Percentiles rank a stretch among this genome's conserved stretches.
Conservation (phyloP, 2,888 invertebrate species). For the Scaptodrosophila latifasciaeformis region DNA sequence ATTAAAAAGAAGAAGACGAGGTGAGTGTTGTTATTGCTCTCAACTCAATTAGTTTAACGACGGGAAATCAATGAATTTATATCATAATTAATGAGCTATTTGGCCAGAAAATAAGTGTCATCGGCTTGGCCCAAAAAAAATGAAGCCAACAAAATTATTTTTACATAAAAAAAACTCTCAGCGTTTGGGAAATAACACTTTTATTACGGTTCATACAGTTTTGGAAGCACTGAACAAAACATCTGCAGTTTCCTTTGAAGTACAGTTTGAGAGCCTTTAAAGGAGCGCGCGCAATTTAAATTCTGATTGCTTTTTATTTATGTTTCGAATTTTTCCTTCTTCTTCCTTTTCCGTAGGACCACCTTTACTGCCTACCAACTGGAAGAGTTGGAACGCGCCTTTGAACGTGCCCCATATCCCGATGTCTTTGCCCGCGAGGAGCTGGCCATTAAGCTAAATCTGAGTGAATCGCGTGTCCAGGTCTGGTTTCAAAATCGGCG, state of each 20-base stretch:
- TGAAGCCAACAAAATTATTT: no score
- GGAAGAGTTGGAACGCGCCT: constrained; percentile 94
- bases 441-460: constrained; percentile 89
- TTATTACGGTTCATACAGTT: no score
- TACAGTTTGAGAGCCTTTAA: no score
- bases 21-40: constrained; percentile 77
- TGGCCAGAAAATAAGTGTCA: no score
- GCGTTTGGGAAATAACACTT: no score
- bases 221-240: no score
- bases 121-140: no score
- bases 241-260: no score
- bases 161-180: no score
- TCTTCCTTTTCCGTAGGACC: constrained; percentile 80
- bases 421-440: constrained; percentile 97
- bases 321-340: background rate
- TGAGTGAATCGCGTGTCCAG: constrained; percentile 86
- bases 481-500: constrained; percentile 82
- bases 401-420: constrained; percentile 96
- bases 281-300: no score
- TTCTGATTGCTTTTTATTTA: no score
- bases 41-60: constrained; percentile 57
- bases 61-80: constrained; percentile 67
- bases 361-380: constrained; percentile 97
- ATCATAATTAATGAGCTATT: constrained; percentile 25
- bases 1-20: constrained; percentile 95